Conservation (phyloP, 2,113 vertebrate species). For the Tenebrosternarchus preto region DNA sequence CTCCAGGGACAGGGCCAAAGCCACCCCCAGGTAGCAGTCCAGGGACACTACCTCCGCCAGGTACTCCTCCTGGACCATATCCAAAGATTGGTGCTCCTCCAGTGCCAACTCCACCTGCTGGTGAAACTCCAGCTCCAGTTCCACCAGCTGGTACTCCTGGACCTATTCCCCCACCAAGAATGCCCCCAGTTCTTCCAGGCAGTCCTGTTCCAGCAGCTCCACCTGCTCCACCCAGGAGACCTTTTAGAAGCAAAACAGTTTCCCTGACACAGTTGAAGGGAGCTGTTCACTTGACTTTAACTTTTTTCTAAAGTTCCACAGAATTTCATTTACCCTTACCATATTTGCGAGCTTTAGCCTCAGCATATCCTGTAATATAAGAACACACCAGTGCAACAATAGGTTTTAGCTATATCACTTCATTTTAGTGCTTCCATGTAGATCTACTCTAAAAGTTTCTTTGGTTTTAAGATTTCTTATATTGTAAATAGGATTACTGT, state of each 20-base stretch:
- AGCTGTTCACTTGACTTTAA: neutral
- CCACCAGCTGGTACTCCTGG: conserved; percentile 56
- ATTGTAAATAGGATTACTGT: no score
- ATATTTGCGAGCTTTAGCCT: conserved; percentile 54
- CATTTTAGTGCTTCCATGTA: no score
- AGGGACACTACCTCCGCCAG: conserved; percentile 44
- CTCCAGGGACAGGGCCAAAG: conserved; percentile 56
- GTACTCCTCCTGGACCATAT: conserved; percentile 48
- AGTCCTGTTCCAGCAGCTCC: conserved; percentile 44
- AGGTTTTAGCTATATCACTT: no score
- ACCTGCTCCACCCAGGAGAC: conserved; percentile 44
- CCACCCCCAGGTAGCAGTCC: conserved; percentile 59
- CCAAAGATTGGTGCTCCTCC: conserved; percentile 56
- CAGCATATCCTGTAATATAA: conserved; percentile 41
- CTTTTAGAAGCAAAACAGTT: conserved; percentile 21
- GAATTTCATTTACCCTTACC: conserved; percentile 27
- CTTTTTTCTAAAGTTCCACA: neutral
- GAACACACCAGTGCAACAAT: no score
- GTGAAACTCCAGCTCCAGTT: conserved; percentile 62
- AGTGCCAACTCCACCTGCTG: conserved; percentile 61
- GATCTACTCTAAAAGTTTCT: no score
- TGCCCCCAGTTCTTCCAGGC: conserved; percentile 55
- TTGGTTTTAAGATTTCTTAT: no score
- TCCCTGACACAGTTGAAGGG: neutral
- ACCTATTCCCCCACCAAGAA: conserved; percentile 50